A percentile compares a stretch with the other conserved stretches of the same genome.
phyloP scores from a whole-genome alignment of 2,797 vertebrate species.

The Pampus argenteus region DNA sequence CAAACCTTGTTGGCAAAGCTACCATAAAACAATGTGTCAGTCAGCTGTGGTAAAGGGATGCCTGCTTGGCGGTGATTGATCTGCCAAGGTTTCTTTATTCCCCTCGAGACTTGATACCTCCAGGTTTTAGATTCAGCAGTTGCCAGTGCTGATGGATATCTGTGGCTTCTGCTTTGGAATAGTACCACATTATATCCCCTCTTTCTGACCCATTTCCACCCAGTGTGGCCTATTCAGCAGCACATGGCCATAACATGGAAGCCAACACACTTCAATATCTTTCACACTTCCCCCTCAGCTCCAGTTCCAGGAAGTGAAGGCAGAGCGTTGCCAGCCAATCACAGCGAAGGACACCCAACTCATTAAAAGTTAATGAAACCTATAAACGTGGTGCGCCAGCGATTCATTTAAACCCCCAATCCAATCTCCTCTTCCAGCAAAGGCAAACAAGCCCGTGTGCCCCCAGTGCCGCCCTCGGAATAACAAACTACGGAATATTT shows the following conservation, averaged over 20 bases:
- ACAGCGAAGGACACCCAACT: conserved; percentile 86
- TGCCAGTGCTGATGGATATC: conserved; percentile 66
- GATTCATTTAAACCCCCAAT: conserved; percentile 89
- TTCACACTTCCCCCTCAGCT: conserved; percentile 61
- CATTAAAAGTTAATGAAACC: conserved; percentile 92
- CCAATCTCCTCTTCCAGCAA: conserved; percentile 88
- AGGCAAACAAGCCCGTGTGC: conserved; percentile 88
- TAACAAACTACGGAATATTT: conserved; percentile 88
- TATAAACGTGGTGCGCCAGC: conserved; percentile 88
- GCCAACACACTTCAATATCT: conserved; percentile 70
- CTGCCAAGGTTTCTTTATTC: conserved; percentile 74
- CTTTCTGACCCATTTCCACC: conserved; percentile 60
- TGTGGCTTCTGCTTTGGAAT: conserved; percentile 46
- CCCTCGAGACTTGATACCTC: conserved; percentile 61
- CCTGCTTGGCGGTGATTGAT: conserved; percentile 74
- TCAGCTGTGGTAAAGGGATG: conserved; percentile 71
- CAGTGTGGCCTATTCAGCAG: conserved; percentile 61
- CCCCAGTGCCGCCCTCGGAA: conserved; percentile 84
- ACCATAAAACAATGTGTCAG: conserved; percentile 72
- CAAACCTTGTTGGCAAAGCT: conserved; percentile 73
- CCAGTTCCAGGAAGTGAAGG: conserved; percentile 79
- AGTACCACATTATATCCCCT: conserved; percentile 36
- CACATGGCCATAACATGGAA: conserved; percentile 67
- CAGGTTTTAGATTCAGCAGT: conserved; percentile 62
- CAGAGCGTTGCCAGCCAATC: conserved; percentile 80